Conservation (phyloP, 2,113 vertebrate genomes). For the Cheirogaleus medius region DNA sequence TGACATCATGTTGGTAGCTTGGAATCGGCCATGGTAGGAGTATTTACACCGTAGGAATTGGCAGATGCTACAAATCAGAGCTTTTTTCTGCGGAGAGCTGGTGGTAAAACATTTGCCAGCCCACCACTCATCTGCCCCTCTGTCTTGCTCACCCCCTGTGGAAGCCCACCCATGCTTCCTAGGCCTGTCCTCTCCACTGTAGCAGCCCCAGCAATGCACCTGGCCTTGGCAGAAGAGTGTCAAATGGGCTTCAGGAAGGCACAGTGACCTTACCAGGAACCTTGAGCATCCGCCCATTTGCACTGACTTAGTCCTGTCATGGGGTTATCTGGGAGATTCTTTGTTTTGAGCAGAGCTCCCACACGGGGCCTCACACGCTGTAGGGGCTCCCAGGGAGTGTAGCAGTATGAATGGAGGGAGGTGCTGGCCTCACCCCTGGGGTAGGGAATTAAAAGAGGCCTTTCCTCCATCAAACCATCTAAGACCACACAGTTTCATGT, state of each 20-base stretch:
- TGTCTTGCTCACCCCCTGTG: neutral
- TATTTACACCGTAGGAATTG: neutral
- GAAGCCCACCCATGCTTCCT: neutral
- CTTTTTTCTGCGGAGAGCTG: neutral
- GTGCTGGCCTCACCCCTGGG: neutral
- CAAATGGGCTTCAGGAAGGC: neutral
- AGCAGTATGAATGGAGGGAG: neutral
- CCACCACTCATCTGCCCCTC: accelerated
- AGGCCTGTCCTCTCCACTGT: neutral
- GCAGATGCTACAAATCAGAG: neutral
- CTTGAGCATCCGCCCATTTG: neutral
- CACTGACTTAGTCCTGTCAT: neutral
- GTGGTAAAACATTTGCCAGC: neutral
- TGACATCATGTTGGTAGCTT: neutral
- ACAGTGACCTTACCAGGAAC: neutral
- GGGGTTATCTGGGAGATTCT: neutral
- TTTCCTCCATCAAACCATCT: neutral
- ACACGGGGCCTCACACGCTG: neutral
- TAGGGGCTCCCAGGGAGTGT: neutral
- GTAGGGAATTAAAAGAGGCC: neutral
- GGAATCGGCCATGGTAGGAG: neutral
- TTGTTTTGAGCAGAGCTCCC: neutral
- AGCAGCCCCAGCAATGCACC: neutral
- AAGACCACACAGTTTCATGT: neutral
- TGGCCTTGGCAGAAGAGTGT: neutral